Evolutionary conservation across 23 tunicate genomes (phyloP).

Genomic region (Halocynthia aurantium): DNA sequence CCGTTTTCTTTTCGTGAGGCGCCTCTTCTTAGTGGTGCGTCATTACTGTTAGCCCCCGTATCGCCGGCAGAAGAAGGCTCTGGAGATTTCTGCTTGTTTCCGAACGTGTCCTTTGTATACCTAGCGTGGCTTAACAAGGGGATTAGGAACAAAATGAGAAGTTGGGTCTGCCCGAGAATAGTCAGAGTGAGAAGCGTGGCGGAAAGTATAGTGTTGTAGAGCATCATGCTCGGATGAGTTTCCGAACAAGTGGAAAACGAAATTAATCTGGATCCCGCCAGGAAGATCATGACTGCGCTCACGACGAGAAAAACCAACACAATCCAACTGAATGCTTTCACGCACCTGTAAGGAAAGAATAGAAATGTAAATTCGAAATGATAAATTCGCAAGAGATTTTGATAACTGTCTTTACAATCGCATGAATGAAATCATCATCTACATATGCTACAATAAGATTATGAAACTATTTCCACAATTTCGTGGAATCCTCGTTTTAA

Average conservation of each 20-base stretch:
- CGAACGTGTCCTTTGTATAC: neutral
- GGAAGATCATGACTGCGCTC: conserved; percentile 46
- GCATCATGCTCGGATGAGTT: neutral
- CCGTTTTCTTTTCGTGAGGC: neutral
- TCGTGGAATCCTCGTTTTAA: too few species aligned
- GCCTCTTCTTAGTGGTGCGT: neutral
- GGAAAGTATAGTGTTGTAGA: conserved; percentile 45
- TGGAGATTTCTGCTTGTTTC: neutral
- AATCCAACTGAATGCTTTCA: conserved; percentile 30
- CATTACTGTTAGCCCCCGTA: neutral
- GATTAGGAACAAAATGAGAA: conserved; percentile 32
- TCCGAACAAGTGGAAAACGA: conserved; percentile 29
- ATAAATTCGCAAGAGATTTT: too few species aligned
- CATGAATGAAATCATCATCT: too few species aligned
- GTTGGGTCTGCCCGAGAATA: conserved; percentile 45
- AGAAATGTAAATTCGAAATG: neutral
- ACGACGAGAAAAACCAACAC: conserved; percentile 27
- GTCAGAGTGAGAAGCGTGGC: conserved; percentile 41
- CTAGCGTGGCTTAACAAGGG: conserved; percentile 31
- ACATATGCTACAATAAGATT: too few species aligned
- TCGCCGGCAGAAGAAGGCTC: neutral
- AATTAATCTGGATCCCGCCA: conserved; percentile 63
- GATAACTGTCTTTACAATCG: too few species aligned
- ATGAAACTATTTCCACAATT: too few species aligned
- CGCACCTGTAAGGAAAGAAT: neutral